A percentile compares a stretch with the other conserved stretches of the same genome.
Conservation (phyloP, 2,888 invertebrate species). For the Xanthorhoe designata region DNA sequence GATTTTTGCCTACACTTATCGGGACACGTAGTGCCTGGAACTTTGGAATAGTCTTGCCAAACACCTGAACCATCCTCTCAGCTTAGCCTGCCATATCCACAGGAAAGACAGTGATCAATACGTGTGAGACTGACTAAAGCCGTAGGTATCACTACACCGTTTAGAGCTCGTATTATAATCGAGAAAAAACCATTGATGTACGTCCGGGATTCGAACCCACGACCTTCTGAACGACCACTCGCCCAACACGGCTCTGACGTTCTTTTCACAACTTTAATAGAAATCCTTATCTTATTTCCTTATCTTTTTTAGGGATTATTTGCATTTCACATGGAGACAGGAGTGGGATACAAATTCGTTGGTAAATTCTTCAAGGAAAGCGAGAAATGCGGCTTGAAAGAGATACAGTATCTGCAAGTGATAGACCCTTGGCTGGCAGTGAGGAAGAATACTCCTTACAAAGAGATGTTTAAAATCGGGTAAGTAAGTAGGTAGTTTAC, state of each 20-base stretch:
- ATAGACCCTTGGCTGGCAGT: conserved; percentile 88
- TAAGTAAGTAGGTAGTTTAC: conserved; percentile 55
- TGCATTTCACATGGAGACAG: conserved; percentile 89
- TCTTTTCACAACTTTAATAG: background rate
- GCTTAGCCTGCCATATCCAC: no score
- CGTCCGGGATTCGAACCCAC: no score
- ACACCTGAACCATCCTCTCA: no score
- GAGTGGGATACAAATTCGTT: conserved; percentile 88
- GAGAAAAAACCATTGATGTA: no score
- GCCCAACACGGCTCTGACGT: background rate
- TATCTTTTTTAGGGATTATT: conserved; percentile 79
- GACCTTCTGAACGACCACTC: no score
- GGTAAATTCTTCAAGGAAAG: conserved; percentile 88
- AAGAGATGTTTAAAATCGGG: conserved; percentile 88
- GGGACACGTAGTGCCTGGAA: no score
- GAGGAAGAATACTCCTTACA: conserved; percentile 86
- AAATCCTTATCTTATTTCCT: background rate
- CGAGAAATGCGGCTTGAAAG: conserved; percentile 89
- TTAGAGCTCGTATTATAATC: no score
- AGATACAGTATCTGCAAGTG: conserved; percentile 87
- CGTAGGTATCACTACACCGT: no score
- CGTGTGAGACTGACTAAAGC: no score
- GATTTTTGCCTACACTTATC: no score
- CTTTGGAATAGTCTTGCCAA: no score
- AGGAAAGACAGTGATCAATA: no score